phyloP scores from a whole-genome alignment of 2,113 vertebrate species.

The Siniperca knerii region DNA sequence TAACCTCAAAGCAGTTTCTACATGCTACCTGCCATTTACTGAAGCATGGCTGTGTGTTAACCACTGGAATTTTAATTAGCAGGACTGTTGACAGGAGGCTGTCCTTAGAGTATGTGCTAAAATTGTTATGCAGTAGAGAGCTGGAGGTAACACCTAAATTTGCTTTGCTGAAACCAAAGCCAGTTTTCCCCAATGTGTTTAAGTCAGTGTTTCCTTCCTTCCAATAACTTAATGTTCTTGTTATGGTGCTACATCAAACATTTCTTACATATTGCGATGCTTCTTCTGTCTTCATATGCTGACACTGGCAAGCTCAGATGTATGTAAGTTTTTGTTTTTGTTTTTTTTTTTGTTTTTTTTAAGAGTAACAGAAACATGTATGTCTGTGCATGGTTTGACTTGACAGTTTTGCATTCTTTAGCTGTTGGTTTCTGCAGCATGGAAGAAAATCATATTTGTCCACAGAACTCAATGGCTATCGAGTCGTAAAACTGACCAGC shows the following conservation, averaged over 20 bases:
- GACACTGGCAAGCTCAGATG: neutral
- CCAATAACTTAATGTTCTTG: neutral
- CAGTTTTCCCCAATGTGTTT: neutral
- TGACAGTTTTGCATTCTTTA: neutral
- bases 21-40: neutral
- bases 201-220: neutral
- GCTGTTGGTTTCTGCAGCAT: neutral
- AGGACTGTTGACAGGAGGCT: neutral
- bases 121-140: neutral
- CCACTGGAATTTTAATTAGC: slow-evolving; percentile 37
- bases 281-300: neutral
- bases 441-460: neutral
- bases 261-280: neutral
- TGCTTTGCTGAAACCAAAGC: neutral
- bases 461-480: neutral
- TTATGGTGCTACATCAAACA: neutral
- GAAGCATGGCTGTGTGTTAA: neutral
- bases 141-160: neutral
- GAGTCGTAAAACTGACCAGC: neutral
- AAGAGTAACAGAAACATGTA: neutral
- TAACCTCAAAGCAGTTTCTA: neutral
- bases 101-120: slow-evolving; percentile 12
- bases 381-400: neutral
- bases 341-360: too few species aligned
- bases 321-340: too few species aligned